Conservation (phyloP, 2,797 vertebrate genomes). For the Gymnodraco acuticeps region DNA sequence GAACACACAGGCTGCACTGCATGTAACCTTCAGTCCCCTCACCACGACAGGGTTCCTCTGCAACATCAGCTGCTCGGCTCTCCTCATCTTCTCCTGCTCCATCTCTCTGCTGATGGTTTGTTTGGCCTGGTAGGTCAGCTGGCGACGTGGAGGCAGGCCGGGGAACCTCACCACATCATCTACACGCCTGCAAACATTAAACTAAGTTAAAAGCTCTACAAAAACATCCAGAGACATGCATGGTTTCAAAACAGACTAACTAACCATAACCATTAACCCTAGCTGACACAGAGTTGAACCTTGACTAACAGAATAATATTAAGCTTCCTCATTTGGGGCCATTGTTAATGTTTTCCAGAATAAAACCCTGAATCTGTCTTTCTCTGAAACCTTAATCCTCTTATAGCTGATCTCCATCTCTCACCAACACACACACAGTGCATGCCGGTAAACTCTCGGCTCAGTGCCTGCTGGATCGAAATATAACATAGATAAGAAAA, state of each 20-base stretch:
- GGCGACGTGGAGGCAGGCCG: conserved; percentile 87
- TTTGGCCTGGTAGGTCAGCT: conserved; percentile 95
- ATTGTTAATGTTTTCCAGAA: conserved; percentile 45
- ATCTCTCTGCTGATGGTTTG: conserved; percentile 95
- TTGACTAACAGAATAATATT: conserved; percentile 36
- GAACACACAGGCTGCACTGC: not conserved
- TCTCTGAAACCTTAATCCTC: conserved; percentile 76
- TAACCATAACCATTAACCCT: too few relatives aligned
- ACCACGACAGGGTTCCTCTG: conserved; percentile 78
- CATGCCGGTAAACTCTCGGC: conserved; percentile 5
- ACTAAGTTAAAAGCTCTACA: not conserved
- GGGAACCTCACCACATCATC: conserved; percentile 92
- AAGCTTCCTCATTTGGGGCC: conserved; percentile 26
- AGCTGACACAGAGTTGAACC: conserved; percentile 14
- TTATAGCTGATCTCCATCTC: conserved; percentile 48
- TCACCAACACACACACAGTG: not conserved
- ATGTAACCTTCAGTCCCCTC: conserved; percentile 14
- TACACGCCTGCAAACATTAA: conserved; percentile 83
- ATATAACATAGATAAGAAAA: conserved; percentile 23
- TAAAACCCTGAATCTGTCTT: conserved; percentile 62
- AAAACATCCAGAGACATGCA: conserved; percentile 2
- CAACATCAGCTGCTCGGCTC: conserved; percentile 85
- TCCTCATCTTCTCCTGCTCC: conserved; percentile 95
- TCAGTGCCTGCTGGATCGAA: conserved; percentile 1
- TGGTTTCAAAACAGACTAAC: not conserved